A percentile compares a stretch with the other conserved stretches of the same genome.
These are phyloP conservation scores for Lasioglossum morio DNA, from an alignment of 2,888 invertebrate genomes.

Conservation along the genomic window DNA sequence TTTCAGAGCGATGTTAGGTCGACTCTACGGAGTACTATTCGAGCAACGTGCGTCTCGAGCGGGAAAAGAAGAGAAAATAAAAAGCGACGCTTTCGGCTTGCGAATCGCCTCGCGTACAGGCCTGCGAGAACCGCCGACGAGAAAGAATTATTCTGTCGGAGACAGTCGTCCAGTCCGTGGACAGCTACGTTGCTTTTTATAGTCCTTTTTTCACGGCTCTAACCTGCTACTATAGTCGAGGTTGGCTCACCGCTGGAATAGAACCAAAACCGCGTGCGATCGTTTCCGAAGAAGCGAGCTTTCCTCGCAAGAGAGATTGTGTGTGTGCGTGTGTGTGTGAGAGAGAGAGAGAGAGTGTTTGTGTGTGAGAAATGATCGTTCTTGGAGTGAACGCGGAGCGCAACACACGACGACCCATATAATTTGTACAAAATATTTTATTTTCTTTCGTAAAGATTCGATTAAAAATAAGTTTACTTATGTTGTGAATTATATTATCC, in stretches of 20 bases:
- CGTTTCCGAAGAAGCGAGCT: slow-evolving; percentile 29
- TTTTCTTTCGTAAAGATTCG: slow-evolving; percentile 57
- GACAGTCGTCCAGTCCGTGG: slow-evolving; percentile 22
- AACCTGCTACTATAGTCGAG: slow-evolving; percentile 50
- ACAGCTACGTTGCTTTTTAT: slow-evolving; percentile 61
- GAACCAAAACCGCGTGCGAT: slow-evolving; percentile 56
- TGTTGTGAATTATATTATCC: slow-evolving; percentile 50
- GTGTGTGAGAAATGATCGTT: slow-evolving; percentile 30
- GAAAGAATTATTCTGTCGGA: slow-evolving; percentile 32
- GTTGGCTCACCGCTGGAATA: slow-evolving; percentile 44
- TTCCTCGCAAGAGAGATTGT: slow-evolving; percentile 6
- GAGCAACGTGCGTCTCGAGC: neutral
- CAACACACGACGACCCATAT: slow-evolving; percentile 37
- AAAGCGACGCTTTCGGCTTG: neutral
- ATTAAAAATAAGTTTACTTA: slow-evolving; percentile 60
- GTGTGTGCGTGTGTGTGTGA: no score
- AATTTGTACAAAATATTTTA: slow-evolving; percentile 59
- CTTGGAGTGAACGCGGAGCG: slow-evolving; percentile 31
- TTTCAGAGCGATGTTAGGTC: neutral
- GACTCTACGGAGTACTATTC: neutral
- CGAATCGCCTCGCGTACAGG: slow-evolving; percentile 24
- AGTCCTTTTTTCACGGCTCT: slow-evolving; percentile 47
- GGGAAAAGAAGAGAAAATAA: neutral
- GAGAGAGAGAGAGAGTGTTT: neutral
- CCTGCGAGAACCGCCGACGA: slow-evolving; percentile 42